Percentiles rank a stretch among this genome's conserved stretches.
Conservation (phyloP, 64 coral and sea anemone genomes). For the Anthopleura sola region DNA sequence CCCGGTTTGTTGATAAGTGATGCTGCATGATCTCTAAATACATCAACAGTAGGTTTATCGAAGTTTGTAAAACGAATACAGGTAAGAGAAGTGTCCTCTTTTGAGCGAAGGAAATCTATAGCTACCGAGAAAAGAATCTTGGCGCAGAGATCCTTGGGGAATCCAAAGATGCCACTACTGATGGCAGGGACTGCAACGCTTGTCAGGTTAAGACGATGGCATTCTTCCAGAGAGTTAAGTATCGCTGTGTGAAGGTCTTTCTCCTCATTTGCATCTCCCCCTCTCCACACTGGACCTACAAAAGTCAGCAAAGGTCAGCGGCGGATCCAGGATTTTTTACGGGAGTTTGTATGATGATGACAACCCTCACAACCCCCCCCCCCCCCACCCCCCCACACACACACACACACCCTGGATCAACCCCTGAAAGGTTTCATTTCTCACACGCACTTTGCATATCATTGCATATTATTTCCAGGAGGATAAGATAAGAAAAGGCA, state of each 20-base stretch:
- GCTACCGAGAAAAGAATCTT: constrained; percentile 64
- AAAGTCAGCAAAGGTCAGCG: neutral
- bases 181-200: constrained; percentile 76
- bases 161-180: constrained; percentile 94
- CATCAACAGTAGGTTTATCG: constrained; percentile 61
- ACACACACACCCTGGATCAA: no score
- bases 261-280: constrained; percentile 60
- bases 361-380: no score
- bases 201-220: constrained; percentile 26
- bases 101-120: constrained; percentile 55
- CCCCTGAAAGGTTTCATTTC: no score
- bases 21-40: constrained; percentile 45
- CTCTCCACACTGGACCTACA: constrained; percentile 83
- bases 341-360: no score
- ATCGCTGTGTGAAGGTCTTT: constrained; percentile 45
- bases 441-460: no score
- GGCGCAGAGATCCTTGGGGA: constrained; percentile 70
- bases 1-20: constrained; percentile 44
- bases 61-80: constrained; percentile 88
- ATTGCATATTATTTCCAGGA: no score
- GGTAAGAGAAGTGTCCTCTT: constrained; percentile 42
- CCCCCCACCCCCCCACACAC: no score
- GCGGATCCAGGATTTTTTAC: no score
- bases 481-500: no score
- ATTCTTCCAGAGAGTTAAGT: constrained; percentile 57